Evolutionary conservation across 2,888 invertebrate genomes (phyloP).

Genomic region (Papilio protenor): DNA sequence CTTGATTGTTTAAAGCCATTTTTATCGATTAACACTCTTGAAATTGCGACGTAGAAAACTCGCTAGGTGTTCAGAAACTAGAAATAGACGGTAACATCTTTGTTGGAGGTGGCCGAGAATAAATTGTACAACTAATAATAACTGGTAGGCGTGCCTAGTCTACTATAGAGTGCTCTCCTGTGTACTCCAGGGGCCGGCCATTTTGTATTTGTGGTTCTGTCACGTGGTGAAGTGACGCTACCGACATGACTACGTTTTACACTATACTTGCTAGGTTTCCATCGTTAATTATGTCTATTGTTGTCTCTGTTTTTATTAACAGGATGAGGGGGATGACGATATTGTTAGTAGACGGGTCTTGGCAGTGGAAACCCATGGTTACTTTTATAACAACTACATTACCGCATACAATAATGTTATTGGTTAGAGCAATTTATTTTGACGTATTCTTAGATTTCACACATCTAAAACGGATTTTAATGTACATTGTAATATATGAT

Average conservation of each 20-base stretch:
- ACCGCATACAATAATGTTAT: neutral
- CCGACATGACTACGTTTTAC: conserved; percentile 13
- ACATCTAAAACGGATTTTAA: too few species aligned
- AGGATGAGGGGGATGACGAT: neutral
- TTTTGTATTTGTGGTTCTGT: conserved; percentile 45
- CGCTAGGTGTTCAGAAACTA: conserved; percentile 61
- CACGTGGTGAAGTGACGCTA: conserved; percentile 45
- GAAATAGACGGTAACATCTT: conserved; percentile 73
- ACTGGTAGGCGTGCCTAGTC: conserved; percentile 59
- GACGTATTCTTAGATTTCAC: neutral
- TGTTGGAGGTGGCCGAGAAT: conserved; percentile 77
- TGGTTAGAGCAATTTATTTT: neutral
- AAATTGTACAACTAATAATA: conserved; percentile 72
- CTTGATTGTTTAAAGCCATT: neutral
- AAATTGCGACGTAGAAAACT: conserved; percentile 54
- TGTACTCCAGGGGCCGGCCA: conserved; percentile 49
- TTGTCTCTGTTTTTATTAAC: neutral
- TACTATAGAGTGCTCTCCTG: conserved; percentile 50
- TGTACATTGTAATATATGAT: too few species aligned
- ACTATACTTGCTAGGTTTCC: neutral
- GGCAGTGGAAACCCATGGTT: neutral
- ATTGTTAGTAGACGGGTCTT: neutral
- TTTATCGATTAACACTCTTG: neutral
- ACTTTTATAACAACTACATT: neutral
- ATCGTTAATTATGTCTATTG: neutral